Evolutionary conservation across 2,797 vertebrate species (phyloP), one percentile per base, ranked within the genome.

Genomic region (Diplodus sargus): DNA sequence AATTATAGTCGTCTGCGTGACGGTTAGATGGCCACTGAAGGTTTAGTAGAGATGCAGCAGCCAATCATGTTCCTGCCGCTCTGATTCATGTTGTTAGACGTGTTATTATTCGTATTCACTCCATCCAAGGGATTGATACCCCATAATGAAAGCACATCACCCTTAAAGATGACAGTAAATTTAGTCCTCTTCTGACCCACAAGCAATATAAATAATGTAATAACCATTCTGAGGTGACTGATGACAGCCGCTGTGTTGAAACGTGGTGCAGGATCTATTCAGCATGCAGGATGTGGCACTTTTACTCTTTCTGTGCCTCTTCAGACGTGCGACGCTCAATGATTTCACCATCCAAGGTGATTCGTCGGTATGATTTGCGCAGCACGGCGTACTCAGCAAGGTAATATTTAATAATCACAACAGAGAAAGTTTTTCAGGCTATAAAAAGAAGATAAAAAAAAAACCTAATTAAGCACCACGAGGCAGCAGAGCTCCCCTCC

Each of bases 1-100:
- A 39, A 66, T 66, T 69, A 57, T 5, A n/a, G 57, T 52, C 59
- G 56, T 73, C 51, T 59, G 39, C 10, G 39, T 39, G 39, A 9
- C 52, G 43, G 74, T 64, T 51, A 78, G 79, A 73, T 48, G 4
- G 57, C 70, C 60, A 49, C 42, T 64, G 57, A 74, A 69, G 8
- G 62, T 34, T 52, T 47, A 68, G 51, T 45, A 52, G 52, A 63
- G 80, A 67, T 28, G 9, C 4, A 73, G 48, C 43, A 72, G 63
- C 53, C 57, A 76, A 64, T 84, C 25, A 25, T 25, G 25, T 25
- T 25, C 25, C 3, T 25, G 3, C 25, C 25, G 2, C 2, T 70
- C 12, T 67, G 53, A 62, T 14, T 70, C 3, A n/a, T 53, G 39
- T 68, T 76, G 65, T 59, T 30, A 16, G 0, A 23, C 64, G 57